Conservation (phyloP, 2,888 invertebrate species). For the Sialis fuliginosa region DNA sequence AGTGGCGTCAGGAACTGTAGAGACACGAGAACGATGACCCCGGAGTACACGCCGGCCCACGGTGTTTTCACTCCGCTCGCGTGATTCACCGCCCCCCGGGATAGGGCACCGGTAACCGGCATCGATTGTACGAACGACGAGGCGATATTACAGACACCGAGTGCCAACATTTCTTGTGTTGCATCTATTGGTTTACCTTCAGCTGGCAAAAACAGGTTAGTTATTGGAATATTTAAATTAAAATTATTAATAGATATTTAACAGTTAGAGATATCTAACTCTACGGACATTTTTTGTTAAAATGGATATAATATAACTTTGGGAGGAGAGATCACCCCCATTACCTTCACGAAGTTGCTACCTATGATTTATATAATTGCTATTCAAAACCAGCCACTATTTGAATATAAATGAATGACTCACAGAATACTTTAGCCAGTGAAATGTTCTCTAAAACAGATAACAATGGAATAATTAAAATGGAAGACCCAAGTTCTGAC, state of each 20-base stretch:
- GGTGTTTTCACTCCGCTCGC: constrained; percentile 53
- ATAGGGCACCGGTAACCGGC: constrained; percentile 43
- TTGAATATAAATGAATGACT: constrained; percentile 10
- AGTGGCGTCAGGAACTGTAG: constrained; percentile 45
- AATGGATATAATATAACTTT: no score
- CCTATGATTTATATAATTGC: no score
- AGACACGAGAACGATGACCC: constrained; percentile 30
- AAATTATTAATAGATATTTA: not conserved
- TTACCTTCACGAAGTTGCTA: no score
- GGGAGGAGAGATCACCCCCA: no score
- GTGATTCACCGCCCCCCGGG: constrained; percentile 50
- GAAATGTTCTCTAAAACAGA: constrained; percentile 53
- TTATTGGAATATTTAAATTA: not conserved
- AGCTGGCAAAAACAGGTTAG: constrained; percentile 22
- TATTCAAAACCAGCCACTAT: not conserved
- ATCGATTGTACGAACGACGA: constrained; percentile 51
- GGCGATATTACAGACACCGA: constrained; percentile 43
- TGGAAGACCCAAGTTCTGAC: constrained; percentile 41
- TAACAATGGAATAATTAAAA: constrained; percentile 46
- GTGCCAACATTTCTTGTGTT: constrained; percentile 51
- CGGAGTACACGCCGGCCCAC: constrained; percentile 44
- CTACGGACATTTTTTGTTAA: no score
- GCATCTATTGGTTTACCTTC: constrained; percentile 43
- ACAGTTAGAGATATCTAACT: no score
- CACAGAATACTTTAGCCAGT: constrained; percentile 48